Percentiles rank a stretch among this genome's conserved stretches.
Evolutionary conservation across 2,113 vertebrate species (phyloP).

Genomic region (Sminthopsis crassicaudata): DNA sequence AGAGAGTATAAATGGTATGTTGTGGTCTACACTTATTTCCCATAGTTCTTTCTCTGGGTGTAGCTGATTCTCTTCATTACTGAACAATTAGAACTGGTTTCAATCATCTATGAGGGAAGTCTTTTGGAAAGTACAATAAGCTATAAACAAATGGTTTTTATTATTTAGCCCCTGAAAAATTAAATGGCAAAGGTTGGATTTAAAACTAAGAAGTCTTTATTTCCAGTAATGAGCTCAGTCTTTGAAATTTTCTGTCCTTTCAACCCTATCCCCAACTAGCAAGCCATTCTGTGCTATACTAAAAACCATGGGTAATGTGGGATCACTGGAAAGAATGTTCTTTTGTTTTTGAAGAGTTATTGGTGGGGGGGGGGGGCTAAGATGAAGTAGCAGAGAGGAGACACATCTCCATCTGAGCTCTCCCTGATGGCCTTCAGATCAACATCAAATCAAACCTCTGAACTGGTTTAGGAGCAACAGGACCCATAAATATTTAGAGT

Average conservation of each 20-base stretch:
- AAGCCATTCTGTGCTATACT: neutral
- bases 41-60: no score
- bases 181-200: neutral
- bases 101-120: neutral
- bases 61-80: no score
- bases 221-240: neutral
- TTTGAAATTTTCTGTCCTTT: neutral
- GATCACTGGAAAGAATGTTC: neutral
- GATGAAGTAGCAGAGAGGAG: no score
- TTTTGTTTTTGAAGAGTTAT: neutral
- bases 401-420: no score
- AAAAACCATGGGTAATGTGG: neutral
- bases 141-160: neutral
- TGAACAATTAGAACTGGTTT: no score
- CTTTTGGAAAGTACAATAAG: neutral
- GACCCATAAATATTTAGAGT: no score
- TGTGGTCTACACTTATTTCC: no score
- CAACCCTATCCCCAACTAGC: neutral
- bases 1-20: no score
- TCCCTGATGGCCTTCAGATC: no score
- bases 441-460: no score
- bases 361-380: no score
- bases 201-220: neutral
- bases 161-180: neutral
- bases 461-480: no score